Evolutionary conservation across 2,888 invertebrate genomes (phyloP), one percentile per base, ranked within the genome.

Genomic region (Amblyjoppa proteus): DNA sequence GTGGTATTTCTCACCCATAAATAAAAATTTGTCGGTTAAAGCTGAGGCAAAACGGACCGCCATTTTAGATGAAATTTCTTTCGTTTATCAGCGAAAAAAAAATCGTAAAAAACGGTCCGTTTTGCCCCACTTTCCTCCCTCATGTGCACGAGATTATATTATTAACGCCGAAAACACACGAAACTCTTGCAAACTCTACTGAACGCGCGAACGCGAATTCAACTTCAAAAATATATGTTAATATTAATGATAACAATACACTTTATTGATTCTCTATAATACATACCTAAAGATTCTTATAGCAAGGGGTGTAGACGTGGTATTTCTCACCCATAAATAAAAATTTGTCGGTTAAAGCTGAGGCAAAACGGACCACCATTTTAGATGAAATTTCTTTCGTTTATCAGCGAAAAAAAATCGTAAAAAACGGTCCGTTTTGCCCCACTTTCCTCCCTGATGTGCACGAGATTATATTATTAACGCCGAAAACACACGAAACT

Each of bases 401-500:
- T 11, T 41, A 41, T 1, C 41, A 41, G 11, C 34, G 34, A 34
- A 6, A 34, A 34, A 34, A 41, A 3, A 20, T 20, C 20, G 20
- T 3, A 0, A 41, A 41, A 41, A 38, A 38, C 4, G 5, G 4
- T 38, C 51, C 53, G 53, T 2, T 4, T 20, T 53, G n/a, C 20
- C 53, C 53, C 6, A 7, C 11, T 61, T 16, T 51, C 70, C 1
- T 45, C 58, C 25, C 28, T 61, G 13, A 38, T 41, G 58, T 11
- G 38, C 20, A 38, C 56, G 58, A 28, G 38, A 73, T 73, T 73
- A 56, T 56, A 20, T 73, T 73, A 73, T 56, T 20, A 73, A 41
- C 25, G 20, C 71, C 20, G 38, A n/a, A 75, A 75, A 74, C 61
- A 4, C 28, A 58, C 7, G 56, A 45, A 5, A 61, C 45, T 64